Evolutionary conservation across 64 coral and sea anemone genomes (phyloP), one percentile per base, ranked within the genome.

Genomic region (Actinia tenebrosa): DNA sequence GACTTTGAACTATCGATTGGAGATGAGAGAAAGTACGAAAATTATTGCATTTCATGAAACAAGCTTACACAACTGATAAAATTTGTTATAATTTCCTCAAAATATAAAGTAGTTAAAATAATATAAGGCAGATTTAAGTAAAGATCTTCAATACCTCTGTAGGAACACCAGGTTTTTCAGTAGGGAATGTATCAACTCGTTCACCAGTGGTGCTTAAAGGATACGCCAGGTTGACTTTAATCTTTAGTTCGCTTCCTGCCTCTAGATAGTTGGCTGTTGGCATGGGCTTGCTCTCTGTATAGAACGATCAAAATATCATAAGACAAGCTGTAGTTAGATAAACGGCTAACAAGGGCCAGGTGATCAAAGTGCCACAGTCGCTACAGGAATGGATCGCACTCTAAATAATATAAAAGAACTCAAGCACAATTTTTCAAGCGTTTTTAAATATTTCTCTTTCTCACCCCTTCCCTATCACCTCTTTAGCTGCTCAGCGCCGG

Each of bases 191-290:
- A 55, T 80, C 84, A 11, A 60, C 53, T 9, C 80, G 84, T 18
- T 90, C 79, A 10, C 27, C 71, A 7, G 45, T 46, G 45, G 93
- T 56, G 58, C 88, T 99, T 37, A 99, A 75, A 0, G 97, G 88
- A 64, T 89, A 93, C 10, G 90, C 93, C 5, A 99, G 79, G 54
- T 95, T 88, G 19, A 99, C 88, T 56, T 99, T 99, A 26, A 99
- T 68, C 64, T 99, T 99, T 16, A 99, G 56, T 26, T 99, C 97
- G 20, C 93, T 95, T 50, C 97, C 97, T 66, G 82, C 75, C 80
- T 99, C 97, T 23, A 99, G 81, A 82, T 99, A 99, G 61, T 99
- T 99, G 16, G 97, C 88, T 7, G 87, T 80, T 45, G 90, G 88
- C 77, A 95, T 92, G 0, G 97, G 97, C 83, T 79, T 90, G 18